Evolutionary conservation across 1,140 invertebrate species (phyloP), one percentile per base, ranked within the genome.

Genomic region (Harpegnathos saltator): DNA sequence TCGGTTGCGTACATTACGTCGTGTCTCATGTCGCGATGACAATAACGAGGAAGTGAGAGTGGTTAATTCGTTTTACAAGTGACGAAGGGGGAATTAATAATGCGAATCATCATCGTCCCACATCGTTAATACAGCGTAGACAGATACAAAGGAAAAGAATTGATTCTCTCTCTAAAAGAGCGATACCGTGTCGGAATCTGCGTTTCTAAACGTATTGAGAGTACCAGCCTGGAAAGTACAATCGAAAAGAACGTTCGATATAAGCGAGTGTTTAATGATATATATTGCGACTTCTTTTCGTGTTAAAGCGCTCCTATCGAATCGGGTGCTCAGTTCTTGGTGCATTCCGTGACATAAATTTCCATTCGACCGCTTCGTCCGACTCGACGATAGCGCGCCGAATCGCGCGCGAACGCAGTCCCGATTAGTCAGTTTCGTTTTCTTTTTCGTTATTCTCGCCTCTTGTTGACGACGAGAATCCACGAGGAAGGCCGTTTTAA

Each of bases 401-500:
- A 44, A 58, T 38, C n/a, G 50, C 33, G 15, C n/a, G 50, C 33
- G 15, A 68, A 29, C 9, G 14, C 0, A 24, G 14, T 3, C 0
- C 29, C 5, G 38, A 61, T 11, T n/a, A n/a, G n/a, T n/a, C n/a
- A n/a, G n/a, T n/a, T n/a, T 12, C 29, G 19, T 24, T 44, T 44
- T 11, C 11, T 9, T 9, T 44, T 44, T 44, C 0, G 4, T 44
- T 44, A 7, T 44, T 3, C 11, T 44, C 38, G 38, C 38, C 38
- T 12, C 17, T 15, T 48, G 14, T 78, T 29, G 17, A 44, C 15
- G 19, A 22, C 24, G 19, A 26, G 58, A 63, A 62, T 48, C 12
- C 50, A 26, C 11, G 54, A 85, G 85, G 71, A 88, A 86, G 82
- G 84, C 83, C 77, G 68, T 85, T 89, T 85, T 83, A 83, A 86